Conservation (phyloP, 2,797 vertebrate species). For the Crotalus adamanteus region DNA sequence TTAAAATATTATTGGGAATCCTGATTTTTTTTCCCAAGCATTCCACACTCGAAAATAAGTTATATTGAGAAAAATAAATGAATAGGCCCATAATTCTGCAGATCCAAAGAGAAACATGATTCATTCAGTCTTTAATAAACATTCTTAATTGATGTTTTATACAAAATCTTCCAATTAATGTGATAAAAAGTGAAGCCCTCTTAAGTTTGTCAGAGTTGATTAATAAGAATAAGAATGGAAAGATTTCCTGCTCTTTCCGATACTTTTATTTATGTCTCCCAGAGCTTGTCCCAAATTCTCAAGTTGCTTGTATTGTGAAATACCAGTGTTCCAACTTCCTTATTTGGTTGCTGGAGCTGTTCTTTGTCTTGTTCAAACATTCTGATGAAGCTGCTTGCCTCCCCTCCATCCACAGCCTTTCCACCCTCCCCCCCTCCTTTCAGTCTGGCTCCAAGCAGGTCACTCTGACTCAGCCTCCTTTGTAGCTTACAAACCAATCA, state of each 20-base stretch:
- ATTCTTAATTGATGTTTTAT: constrained; percentile 24
- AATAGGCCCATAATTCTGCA: not conserved
- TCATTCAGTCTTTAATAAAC: not conserved
- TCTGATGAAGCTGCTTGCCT: constrained; percentile 63
- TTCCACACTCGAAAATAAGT: not conserved
- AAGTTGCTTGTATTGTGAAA: constrained; percentile 77
- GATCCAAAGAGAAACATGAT: not conserved
- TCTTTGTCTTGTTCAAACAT: constrained; percentile 78
- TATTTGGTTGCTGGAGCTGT: constrained; percentile 89
- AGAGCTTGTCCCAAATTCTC: constrained; percentile 38
- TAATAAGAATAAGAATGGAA: not conserved
- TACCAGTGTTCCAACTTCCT: constrained; percentile 72
- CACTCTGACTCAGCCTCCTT: constrained; percentile 70
- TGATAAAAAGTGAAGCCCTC: constrained; percentile 24
- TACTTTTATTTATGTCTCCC: constrained; percentile 31
- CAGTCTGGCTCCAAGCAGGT: constrained; percentile 68
- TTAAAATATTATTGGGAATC: not conserved
- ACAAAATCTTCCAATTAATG: not conserved
- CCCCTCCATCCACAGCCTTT: constrained; percentile 27
- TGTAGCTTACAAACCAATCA: constrained; percentile 73
- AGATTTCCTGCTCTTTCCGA: not conserved
- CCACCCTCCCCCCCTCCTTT: constrained; percentile 27
- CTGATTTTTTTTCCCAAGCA: not conserved
- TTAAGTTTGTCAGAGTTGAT: constrained; percentile 24
- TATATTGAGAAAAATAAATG: not conserved